Base-by-base conservation (phyloP, 2,888 invertebrate genomes). In the Blastobasis lacticolella region DNA sequence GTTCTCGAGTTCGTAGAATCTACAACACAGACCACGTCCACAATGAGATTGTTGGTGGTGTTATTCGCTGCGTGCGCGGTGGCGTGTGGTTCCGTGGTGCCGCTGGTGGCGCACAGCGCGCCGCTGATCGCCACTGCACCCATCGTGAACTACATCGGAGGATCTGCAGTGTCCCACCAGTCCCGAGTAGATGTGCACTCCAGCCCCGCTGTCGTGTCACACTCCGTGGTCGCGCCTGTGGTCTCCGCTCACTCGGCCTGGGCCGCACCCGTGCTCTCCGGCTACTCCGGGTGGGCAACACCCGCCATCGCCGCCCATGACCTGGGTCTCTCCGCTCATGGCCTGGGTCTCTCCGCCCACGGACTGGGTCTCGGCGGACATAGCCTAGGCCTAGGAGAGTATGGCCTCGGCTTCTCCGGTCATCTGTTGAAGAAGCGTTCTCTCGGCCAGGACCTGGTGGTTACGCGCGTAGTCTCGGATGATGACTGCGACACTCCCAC, bases 101-200 rank as follows among this genome's bases (percentile, higher is more conserved):
- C 71, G 55, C 56, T 64, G 10, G 71, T 67, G 48, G 74, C 76
- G n/a, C 63, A 66, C 5, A 55, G 64, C 23, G 58, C 69, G 9
- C 66, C 23, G 23, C 23, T 23, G 23, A 23, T 23, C 23, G 23
- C 23, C 23, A 23, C 23, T 23, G 23, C 23, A 2, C 23, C 23
- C 23, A 23, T 23, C 23, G 23, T 23, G 23, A 23, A 73, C 4
- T 77, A 78, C 60, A 66, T 71, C 6, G 81, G 82, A 10, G 85
- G 86, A 41, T 74, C 86, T 6, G 75, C 86, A 9, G 82, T 87
- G 6, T 76, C 81, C 8, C 84, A 80, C 57, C 86, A 88, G 65
- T 88, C 89, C 51, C 81, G 87, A 37, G 81, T 87, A 23, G 83
- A 89, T 57, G 81, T 89, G 37, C 79, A 81, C 46, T 78, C 83